phyloP scores from a whole-genome alignment of 53 echinoderm and acorn worm genomes.

The Arbacia lixula region DNA sequence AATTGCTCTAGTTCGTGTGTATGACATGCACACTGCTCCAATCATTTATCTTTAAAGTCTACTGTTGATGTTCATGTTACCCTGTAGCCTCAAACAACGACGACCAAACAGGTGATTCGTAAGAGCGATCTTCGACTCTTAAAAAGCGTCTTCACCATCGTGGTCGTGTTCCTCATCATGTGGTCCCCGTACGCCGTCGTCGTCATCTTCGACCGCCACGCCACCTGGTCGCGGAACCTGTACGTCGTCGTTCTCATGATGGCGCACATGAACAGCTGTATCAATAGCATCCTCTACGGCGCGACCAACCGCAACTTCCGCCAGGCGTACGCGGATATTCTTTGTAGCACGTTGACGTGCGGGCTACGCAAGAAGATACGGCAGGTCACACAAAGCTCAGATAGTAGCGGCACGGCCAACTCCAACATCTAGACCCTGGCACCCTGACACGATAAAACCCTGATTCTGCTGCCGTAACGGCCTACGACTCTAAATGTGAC shows the following conservation, averaged over 20 bases:
- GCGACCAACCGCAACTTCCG: conserved; percentile 83
- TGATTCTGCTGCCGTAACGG: no score
- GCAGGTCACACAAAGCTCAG: no score
- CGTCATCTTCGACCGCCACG: conserved; percentile 67
- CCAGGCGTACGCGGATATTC: conserved; percentile 72
- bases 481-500: no score
- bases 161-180: conserved; percentile 81
- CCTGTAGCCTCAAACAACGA: neutral
- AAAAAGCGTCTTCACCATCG: conserved; percentile 72
- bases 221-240: conserved; percentile 64
- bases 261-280: conserved; percentile 87
- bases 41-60: no score
- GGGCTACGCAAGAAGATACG: no score
- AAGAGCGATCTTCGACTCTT: conserved; percentile 65
- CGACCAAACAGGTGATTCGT: neutral
- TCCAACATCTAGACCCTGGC: no score
- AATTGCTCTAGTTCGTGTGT: no score
- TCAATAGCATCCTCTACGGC: conserved; percentile 86
- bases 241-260: conserved; percentile 67
- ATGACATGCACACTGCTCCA: no score
- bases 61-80: no score
- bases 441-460: no score
- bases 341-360: conserved; percentile 33
- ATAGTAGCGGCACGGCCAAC: no score
- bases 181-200: conserved; percentile 84